Evolutionary conservation across 2,113 vertebrate species (phyloP), one percentile per base, ranked within the genome.

Genomic region (Bungarus multicinctus): DNA sequence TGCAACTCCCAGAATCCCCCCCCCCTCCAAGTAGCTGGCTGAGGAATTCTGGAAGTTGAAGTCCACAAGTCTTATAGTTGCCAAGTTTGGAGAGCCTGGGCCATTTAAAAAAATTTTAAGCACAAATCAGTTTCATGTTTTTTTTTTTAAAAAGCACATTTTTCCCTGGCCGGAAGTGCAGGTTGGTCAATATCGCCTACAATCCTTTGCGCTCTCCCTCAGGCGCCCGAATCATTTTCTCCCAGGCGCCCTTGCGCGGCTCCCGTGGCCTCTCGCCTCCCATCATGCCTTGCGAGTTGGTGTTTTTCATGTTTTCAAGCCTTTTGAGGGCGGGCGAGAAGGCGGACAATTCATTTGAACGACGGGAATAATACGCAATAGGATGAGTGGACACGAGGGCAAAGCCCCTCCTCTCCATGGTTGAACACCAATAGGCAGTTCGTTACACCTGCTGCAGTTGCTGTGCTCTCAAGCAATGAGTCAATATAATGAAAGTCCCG

Each of bases 221-320:
- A 4, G 3, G 53, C 2, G 22, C 16, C 47, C 8, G 16, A 25
- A 23, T 34, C 87, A 81, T 50, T 81, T 34, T 16, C 4, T 4
- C 89, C 89, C 92, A 90, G n/a, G 16, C 5, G 34, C 27, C 92
- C 30, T 54, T 69, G 85, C 74, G 89, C 54, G 54, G 2, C 16
- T 18, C 23, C 9, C 25, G 6, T 22, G 14, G 20, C 18, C 0
- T 8, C 45, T 30, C 14, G 16, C 45, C 22, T 89, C 92, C 88
- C 88, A 91, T 43, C 47, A 57, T 57, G 22, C 90, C 4, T 27
- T 22, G 52, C 12, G 20, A 0, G 0, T 1, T 1, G 0, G n/a
- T 25, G 0, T 0, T 0, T 0, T 0, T 45, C 0, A 18, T 0
- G 1, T 0, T 2, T 0, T 0, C 1, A 0, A 69, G 30, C 12